Percentiles rank a stretch among this genome's conserved stretches.
These are phyloP conservation scores for Syngnathus floridae DNA, from an alignment of 2,113 vertebrate genomes.

Conservation along the genomic window DNA sequence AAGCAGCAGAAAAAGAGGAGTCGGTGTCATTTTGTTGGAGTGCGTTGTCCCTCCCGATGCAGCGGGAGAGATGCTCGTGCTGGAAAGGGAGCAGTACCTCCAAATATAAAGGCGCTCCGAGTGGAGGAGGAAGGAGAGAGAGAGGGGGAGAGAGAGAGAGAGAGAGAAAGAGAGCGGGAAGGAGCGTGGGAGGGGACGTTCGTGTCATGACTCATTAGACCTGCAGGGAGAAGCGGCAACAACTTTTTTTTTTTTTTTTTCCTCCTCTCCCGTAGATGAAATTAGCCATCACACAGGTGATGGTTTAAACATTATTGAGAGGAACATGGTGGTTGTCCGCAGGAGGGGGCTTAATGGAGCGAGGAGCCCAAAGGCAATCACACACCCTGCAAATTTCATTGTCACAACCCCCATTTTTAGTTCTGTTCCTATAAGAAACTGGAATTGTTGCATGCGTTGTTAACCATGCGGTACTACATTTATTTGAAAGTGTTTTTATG, in stretches of 20 bases:
- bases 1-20: slow-evolving; percentile 27
- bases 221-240: slow-evolving; percentile 11
- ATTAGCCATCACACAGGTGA: slow-evolving; percentile 25
- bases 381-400: slow-evolving; percentile 9
- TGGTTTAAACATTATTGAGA: slow-evolving; percentile 3
- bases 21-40: not conserved
- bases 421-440: not conserved
- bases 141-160: not conserved
- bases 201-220: slow-evolving; percentile 64
- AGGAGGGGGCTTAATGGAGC: not conserved
- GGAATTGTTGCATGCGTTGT: not conserved
- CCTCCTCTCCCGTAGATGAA: not conserved
- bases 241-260: not conserved
- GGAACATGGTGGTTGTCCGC: not conserved
- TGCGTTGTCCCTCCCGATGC: not conserved
- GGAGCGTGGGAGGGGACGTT: slow-evolving; percentile 54
- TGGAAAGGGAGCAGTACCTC: slow-evolving; percentile 31
- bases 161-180: not conserved
- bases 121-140: slow-evolving; percentile 20
- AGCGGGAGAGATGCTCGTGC: slow-evolving; percentile 43
- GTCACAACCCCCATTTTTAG: not conserved
- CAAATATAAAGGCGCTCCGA: slow-evolving; percentile 40
- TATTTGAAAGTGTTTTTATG: not conserved
- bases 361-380: not conserved
- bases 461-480: not conserved